Evolutionary conservation across 2,888 invertebrate genomes (phyloP).

Genomic region (Andrena chrysosceles): DNA sequence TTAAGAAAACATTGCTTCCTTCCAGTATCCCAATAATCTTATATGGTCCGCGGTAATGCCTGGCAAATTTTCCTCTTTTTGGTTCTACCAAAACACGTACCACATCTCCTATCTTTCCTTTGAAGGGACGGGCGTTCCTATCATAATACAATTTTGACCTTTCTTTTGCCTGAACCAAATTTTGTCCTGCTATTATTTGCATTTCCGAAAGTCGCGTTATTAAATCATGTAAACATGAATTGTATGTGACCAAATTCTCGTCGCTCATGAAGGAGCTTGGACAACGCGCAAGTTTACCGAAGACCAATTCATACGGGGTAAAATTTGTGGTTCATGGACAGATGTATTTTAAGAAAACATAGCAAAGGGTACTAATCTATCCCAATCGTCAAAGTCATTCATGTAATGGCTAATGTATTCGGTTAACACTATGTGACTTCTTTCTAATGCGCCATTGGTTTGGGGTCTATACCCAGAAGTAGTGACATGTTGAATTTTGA

Average conservation of each 20-base stretch:
- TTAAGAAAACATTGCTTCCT: slow-evolving; percentile 4
- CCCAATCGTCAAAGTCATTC: no score
- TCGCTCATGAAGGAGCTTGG: not conserved
- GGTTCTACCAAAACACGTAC: no score
- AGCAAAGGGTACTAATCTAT: no score
- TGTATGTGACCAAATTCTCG: not conserved
- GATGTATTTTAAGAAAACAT: not conserved
- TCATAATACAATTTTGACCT: slow-evolving; percentile 2
- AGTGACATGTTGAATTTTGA: no score
- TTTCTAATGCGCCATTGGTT: no score
- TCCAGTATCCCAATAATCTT: no score
- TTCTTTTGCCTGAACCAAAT: not conserved
- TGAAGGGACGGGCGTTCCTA: not conserved
- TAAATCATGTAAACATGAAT: not conserved
- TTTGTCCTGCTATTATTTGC: not conserved
- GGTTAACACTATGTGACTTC: no score
- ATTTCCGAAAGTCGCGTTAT: not conserved
- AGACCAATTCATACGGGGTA: not conserved
- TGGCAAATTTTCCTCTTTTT: no score
- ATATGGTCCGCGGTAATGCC: no score
- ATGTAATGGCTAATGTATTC: no score
- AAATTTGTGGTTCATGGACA: slow-evolving; percentile 1
- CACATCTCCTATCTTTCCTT: not conserved
- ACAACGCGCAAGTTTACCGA: not conserved
- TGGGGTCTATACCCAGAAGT: no score